A percentile compares a stretch with the other conserved stretches of the same genome.
These are phyloP conservation scores for Acronicta aceris DNA, from an alignment of 2,888 invertebrate species.

Conservation along the genomic window DNA sequence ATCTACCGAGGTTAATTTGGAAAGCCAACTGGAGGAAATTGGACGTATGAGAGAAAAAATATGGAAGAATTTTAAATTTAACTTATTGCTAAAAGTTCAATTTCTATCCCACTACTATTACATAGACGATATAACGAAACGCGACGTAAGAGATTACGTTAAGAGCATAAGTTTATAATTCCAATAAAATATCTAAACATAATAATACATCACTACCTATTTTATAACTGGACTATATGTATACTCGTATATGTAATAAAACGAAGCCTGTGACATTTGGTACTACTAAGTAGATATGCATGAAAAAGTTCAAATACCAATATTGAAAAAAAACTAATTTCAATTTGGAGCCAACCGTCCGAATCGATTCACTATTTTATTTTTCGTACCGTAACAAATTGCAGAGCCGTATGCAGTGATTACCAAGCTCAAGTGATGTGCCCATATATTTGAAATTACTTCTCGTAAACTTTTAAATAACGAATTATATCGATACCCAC, in stretches of 20 bases:
- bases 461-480: neutral
- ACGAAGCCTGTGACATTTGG: neutral
- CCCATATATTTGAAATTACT: constrained; percentile 13
- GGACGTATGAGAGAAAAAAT: constrained; percentile 14
- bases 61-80: neutral
- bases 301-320: neutral
- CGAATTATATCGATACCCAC: neutral
- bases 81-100: neutral
- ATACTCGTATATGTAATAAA: neutral
- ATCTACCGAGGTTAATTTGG: constrained; percentile 15
- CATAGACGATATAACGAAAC: too few species aligned
- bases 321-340: constrained; percentile 9
- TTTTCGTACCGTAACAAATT: constrained; percentile 4
- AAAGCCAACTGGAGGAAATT: constrained; percentile 19
- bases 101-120: too few species aligned
- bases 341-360: constrained; percentile 5
- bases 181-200: too few species aligned
- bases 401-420: neutral
- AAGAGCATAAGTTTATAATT: too few species aligned
- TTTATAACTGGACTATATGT: too few species aligned
- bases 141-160: too few species aligned
- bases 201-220: too few species aligned
- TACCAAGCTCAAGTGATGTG: constrained; percentile 1
- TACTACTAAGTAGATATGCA: neutral
- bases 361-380: constrained; percentile 8